Evolutionary conservation across 2,888 invertebrate genomes (phyloP).

Genomic region (Anthoptus insignis): DNA sequence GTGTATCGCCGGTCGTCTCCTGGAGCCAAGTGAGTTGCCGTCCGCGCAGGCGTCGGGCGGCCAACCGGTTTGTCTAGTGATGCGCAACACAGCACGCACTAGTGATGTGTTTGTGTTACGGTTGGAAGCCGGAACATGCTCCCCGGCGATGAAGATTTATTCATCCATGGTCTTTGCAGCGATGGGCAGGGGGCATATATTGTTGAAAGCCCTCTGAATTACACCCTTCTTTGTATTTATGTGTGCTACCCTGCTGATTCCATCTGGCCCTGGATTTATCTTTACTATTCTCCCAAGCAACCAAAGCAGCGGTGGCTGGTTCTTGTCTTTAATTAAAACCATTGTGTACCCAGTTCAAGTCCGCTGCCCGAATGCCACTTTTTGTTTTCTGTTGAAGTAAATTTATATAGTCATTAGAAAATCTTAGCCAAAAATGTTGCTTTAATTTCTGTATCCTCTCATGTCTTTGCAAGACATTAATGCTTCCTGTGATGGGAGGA

Average conservation of each 20-base stretch:
- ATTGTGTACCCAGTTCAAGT: neutral
- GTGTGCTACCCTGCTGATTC: conserved; percentile 28
- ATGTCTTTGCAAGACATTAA: conserved; percentile 29
- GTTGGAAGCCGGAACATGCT: too few species aligned
- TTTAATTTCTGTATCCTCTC: conserved; percentile 33
- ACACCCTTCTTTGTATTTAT: conserved; percentile 15
- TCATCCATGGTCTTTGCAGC: too few species aligned
- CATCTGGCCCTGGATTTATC: conserved; percentile 29
- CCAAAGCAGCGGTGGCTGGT: conserved; percentile 35
- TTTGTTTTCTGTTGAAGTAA: conserved; percentile 36
- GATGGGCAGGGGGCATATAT: too few species aligned
- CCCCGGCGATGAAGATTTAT: too few species aligned
- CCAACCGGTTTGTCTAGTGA: too few species aligned
- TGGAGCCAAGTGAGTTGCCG: too few species aligned
- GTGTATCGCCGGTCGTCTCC: too few species aligned
- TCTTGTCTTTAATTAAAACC: conserved; percentile 33
- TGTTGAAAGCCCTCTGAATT: too few species aligned
- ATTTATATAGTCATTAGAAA: conserved; percentile 33
- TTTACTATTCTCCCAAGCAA: conserved; percentile 32
- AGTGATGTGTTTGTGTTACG: too few species aligned
- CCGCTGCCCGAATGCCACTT: conserved; percentile 28
- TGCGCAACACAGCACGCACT: too few species aligned
- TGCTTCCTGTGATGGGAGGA: conserved; percentile 28
- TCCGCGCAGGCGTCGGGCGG: too few species aligned
- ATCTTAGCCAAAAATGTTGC: conserved; percentile 43